phyloP scores from a whole-genome alignment of 1,140 invertebrate species.

The Acromyrmex echinatior region DNA sequence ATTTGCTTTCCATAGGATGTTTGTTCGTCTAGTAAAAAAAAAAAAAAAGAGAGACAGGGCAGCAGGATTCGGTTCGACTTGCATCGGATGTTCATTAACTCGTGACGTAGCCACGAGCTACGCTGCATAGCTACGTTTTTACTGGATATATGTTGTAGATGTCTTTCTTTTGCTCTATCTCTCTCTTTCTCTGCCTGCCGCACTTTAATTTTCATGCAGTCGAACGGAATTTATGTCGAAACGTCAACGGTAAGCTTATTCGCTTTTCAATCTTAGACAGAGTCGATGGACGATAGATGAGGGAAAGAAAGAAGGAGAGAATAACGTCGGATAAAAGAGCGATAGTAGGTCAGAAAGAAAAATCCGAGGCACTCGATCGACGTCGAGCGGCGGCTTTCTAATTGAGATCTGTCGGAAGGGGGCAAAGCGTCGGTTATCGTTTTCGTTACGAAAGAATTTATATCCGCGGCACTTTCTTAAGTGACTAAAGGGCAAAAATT shows the following conservation, averaged over 20 bases:
- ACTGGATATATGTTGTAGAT: conserved; percentile 6
- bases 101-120: conserved; percentile 48
- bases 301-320: not conserved
- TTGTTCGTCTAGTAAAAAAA: conserved; percentile 11
- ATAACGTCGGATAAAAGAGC: conserved; percentile 31
- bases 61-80: conserved; percentile 36
- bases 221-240: conserved; percentile 49
- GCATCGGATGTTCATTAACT: conserved; percentile 50
- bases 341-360: conserved; percentile 60
- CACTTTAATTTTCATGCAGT: conserved; percentile 50
- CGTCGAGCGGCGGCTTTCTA: conserved; percentile 68
- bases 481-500: not conserved
- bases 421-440: conserved; percentile 56
- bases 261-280: conserved; percentile 32
- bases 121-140: conserved; percentile 39
- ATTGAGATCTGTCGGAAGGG: conserved; percentile 82
- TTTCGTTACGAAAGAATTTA: conserved; percentile 44
- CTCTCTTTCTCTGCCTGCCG: conserved; percentile 10
- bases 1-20: conserved; percentile 52
- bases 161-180: not conserved
- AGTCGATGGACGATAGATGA: not conserved
- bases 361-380: conserved; percentile 39
- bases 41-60: not conserved
- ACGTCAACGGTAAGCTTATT: conserved; percentile 34
- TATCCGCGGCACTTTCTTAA: not conserved